Conservation (phyloP, 2,888 invertebrate species). For the Mycogona germanica region DNA sequence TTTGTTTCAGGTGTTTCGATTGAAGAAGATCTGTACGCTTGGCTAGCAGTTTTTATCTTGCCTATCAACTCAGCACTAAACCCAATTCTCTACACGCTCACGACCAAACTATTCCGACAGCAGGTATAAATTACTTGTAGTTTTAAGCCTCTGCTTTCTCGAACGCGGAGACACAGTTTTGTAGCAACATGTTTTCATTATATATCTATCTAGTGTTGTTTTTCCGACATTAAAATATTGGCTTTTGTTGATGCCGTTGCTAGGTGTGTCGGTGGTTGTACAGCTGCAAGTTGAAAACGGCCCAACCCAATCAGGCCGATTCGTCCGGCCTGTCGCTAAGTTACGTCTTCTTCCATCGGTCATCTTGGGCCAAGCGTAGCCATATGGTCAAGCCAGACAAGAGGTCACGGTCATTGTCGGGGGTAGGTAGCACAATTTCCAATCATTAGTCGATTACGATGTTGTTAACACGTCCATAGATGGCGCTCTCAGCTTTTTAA, state of each 20-base stretch:
- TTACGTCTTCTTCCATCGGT: constrained; percentile 17
- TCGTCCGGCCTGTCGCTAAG: constrained; percentile 13
- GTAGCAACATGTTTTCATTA: too few species aligned
- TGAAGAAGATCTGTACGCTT: constrained; percentile 44
- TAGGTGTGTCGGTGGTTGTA: constrained; percentile 11
- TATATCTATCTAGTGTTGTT: too few species aligned
- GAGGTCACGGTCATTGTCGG: too few species aligned
- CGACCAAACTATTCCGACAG: constrained; percentile 47
- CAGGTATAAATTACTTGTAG: constrained; percentile 34
- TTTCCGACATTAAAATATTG: too few species aligned
- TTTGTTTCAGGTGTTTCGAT: constrained; percentile 39
- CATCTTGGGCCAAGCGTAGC: constrained; percentile 13
- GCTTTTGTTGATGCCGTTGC: too few species aligned
- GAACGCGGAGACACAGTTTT: neutral
- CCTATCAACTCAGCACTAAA: constrained; percentile 50
- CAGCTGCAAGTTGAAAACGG: neutral
- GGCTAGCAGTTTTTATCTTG: constrained; percentile 47
- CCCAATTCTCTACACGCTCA: constrained; percentile 48
- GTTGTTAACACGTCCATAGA: too few species aligned
- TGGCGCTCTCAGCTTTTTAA: too few species aligned
- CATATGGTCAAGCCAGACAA: neutral
- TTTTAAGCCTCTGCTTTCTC: neutral
- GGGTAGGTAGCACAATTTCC: too few species aligned
- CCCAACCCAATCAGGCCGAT: too few species aligned
- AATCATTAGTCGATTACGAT: too few species aligned